These are phyloP conservation scores for Phaedon cochleariae DNA, from an alignment of 2,888 invertebrate genomes.

Conservation along the genomic window DNA sequence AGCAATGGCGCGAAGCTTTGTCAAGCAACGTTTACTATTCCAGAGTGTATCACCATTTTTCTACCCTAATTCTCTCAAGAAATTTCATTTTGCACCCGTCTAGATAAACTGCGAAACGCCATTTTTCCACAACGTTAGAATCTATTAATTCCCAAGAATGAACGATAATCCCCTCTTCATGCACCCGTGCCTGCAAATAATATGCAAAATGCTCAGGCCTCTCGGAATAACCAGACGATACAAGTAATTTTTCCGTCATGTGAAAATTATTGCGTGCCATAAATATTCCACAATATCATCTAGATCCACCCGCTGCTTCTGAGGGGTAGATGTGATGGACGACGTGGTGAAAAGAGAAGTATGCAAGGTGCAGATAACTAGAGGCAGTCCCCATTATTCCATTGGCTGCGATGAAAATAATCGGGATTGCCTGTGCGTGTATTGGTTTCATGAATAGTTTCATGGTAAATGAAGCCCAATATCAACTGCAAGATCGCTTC, in stretches of 20 bases:
- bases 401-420: neutral
- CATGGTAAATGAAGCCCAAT: too few species aligned
- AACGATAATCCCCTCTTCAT: conserved; percentile 9
- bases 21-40: neutral
- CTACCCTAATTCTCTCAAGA: neutral
- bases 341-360: conserved; percentile 48
- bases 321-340: conserved; percentile 46
- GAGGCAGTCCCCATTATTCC: neutral
- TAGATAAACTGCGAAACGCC: conserved; percentile 7
- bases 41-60: neutral
- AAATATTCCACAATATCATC: conserved; percentile 36
- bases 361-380: conserved; percentile 48
- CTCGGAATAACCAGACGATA: conserved; percentile 30
- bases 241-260: conserved; percentile 37
- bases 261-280: conserved; percentile 40
- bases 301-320: conserved; percentile 29
- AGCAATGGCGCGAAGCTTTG: neutral
- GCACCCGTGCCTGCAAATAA: conserved; percentile 17
- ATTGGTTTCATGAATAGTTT: too few species aligned
- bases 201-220: conserved; percentile 25
- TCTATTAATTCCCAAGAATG: conserved; percentile 17
- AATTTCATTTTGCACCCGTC: conserved; percentile 1
- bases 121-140: conserved; percentile 23
- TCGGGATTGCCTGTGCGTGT: too few species aligned
- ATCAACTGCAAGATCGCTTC: too few species aligned